Evolutionary conservation across 2,888 invertebrate species (phyloP), one percentile per base, ranked within the genome.

Genomic region (Monoplex corrugatus): DNA sequence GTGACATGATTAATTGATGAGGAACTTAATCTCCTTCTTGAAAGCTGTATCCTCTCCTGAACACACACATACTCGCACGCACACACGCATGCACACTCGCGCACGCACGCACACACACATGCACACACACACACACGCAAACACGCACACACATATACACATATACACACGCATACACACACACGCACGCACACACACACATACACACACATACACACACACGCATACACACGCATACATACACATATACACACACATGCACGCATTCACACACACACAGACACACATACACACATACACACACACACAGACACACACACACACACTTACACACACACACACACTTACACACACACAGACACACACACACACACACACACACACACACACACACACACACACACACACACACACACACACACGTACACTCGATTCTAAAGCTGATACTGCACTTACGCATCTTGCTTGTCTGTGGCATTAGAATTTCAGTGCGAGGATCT

Each of bases 91-190:
- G 38, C 8, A 75, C 75, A 75, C 75, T 0, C 40, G 23, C 75
- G 5, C 35, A 40, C 40, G 23, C 38, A 75, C 72, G 23, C 75
- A 38, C 19, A 1, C 38, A 75, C 75, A 8, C 23, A 68, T n/a
- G 2, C 68, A 68, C 5, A 23, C 68, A 3, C 68, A 63, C 68
- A 68, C 68, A 10, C 68, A 68, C 68, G 2, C 68, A 68, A 1
- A 10, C 68, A 68, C 68, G 2, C 68, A 68, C 68, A 10, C 68
- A 68, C 68, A 10, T n/a, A 10, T n/a, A 68, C 68, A 68, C 68
- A 68, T n/a, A 68, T n/a, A 68, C 68, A 68, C 68, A 68, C 68
- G n/a, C 68, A 68, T n/a, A 68, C 68, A 68, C 68, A 68, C 68
- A 23, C 68, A 23, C 2, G n/a, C 16, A 68, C 68, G 2, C 68